phyloP scores from a whole-genome alignment of 2,888 invertebrate genomes.

The Agrilus mali region DNA sequence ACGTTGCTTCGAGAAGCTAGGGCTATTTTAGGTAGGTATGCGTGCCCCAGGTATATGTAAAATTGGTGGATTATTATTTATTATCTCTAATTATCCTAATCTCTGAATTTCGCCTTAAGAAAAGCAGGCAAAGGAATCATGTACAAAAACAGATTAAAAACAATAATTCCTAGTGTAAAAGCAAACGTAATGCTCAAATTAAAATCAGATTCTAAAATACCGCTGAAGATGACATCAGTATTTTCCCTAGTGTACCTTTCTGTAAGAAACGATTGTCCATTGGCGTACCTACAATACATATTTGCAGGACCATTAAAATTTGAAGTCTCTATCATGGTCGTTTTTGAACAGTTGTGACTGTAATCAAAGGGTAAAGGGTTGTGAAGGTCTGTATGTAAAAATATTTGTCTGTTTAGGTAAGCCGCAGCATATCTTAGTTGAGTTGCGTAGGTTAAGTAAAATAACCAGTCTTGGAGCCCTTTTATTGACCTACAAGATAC shows the following conservation, averaged over 20 bases:
- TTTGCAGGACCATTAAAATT: conserved; percentile 35
- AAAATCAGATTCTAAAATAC: conserved; percentile 56
- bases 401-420: conserved; percentile 58
- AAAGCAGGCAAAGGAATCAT: conserved; percentile 73
- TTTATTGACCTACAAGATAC: conserved; percentile 50
- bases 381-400: conserved; percentile 41
- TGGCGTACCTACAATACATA: conserved; percentile 52
- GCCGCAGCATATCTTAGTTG: conserved; percentile 72
- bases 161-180: conserved; percentile 67
- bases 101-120: conserved; percentile 78
- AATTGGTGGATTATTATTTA: no score
- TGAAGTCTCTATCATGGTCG: conserved; percentile 41
- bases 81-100: conserved; percentile 37
- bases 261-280: conserved; percentile 56
- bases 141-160: conserved; percentile 76
- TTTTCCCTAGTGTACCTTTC: conserved; percentile 54
- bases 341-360: conserved; percentile 43
- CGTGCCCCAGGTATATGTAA: no score
- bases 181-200: conserved; percentile 75
- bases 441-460: conserved; percentile 65
- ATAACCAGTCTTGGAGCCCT: conserved; percentile 69
- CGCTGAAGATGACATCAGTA: conserved; percentile 42
- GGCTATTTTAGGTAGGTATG: no score
- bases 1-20: no score
- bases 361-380: conserved; percentile 36